Conservation (phyloP, 2,113 vertebrate genomes). For the Paradoxurus hermaphroditus region DNA sequence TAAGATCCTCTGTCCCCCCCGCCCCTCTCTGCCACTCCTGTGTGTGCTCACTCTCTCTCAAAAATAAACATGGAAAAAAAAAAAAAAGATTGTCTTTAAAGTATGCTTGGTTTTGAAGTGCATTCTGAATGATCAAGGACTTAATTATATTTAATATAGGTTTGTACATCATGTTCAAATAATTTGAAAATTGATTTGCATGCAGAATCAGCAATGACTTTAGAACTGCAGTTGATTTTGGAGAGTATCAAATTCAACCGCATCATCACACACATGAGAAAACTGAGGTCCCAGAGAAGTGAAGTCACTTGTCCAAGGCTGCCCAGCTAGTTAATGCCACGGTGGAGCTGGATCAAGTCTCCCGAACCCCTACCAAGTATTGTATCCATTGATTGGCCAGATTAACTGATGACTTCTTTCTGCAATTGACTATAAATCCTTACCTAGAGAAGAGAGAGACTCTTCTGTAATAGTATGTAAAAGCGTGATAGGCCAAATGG, state of each 20-base stretch:
- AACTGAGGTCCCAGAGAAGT: not conserved
- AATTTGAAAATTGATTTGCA: not conserved
- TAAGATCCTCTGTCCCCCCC: too few species aligned
- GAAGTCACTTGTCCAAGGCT: not conserved
- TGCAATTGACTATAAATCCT: not conserved
- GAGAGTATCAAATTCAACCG: not conserved
- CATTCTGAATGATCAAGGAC: conserved; percentile 18
- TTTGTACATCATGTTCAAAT: not conserved
- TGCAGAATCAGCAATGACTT: not conserved
- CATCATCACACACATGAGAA: not conserved
- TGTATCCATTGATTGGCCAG: not conserved
- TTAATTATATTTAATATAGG: not conserved
- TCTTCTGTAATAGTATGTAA: not conserved
- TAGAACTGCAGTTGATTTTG: not conserved
- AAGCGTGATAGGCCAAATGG: not conserved
- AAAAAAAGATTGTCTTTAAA: too few species aligned
- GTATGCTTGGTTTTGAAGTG: not conserved
- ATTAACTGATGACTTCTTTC: not conserved
- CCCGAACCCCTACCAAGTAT: not conserved
- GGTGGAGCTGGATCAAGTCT: not conserved
- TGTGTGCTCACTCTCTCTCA: too few species aligned
- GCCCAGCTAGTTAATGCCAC: not conserved
- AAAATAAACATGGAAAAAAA: too few species aligned
- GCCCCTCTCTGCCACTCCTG: too few species aligned
- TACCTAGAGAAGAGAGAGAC: not conserved